These are phyloP conservation scores for Rhegmatorhina hoffmannsi DNA, from an alignment of 2,113 vertebrate genomes.

Conservation along the genomic window DNA sequence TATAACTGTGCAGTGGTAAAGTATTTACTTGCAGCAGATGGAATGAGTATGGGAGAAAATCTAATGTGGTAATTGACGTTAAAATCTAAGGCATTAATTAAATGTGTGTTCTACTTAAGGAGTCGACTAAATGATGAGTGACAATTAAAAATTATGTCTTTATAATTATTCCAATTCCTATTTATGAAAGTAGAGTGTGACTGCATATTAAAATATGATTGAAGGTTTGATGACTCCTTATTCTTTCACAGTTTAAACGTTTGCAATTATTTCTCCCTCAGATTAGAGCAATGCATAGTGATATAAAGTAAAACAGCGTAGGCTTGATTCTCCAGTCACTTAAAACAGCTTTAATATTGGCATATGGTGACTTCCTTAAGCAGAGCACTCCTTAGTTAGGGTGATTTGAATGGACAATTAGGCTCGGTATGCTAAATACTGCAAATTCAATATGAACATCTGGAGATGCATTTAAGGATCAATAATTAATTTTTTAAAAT, in stretches of 20 bases:
- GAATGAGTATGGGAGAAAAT: conserved; percentile 55
- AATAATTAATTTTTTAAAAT: conserved; percentile 16
- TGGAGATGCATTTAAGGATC: conserved; percentile 20
- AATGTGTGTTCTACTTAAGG: conserved; percentile 57
- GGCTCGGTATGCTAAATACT: conserved; percentile 22
- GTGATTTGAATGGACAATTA: conserved; percentile 50
- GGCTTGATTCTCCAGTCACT: conserved; percentile 49
- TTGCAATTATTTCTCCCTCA: conserved; percentile 64
- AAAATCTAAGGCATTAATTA: conserved; percentile 67
- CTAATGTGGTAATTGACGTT: conserved; percentile 44
- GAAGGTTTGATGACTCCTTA: conserved; percentile 65
- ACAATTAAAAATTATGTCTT: conserved; percentile 66
- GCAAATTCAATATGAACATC: conserved; percentile 43
- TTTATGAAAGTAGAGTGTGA: conserved; percentile 61
- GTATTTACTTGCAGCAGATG: conserved; percentile 65
- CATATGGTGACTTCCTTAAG: conserved; percentile 53
- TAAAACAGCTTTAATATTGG: conserved; percentile 42
- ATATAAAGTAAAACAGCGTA: conserved; percentile 57
- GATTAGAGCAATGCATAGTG: conserved; percentile 44
- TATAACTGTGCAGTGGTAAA: conserved; percentile 20
- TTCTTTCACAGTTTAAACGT: conserved; percentile 61
- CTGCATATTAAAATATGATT: conserved; percentile 65
- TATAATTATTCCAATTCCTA: conserved; percentile 66
- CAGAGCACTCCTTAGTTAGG: not conserved
- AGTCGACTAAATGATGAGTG: conserved; percentile 53